Percentiles rank a stretch among this genome's conserved stretches.
phyloP scores from a whole-genome alignment of 1,140 invertebrate genomes.

The Saccostrea echinata region DNA sequence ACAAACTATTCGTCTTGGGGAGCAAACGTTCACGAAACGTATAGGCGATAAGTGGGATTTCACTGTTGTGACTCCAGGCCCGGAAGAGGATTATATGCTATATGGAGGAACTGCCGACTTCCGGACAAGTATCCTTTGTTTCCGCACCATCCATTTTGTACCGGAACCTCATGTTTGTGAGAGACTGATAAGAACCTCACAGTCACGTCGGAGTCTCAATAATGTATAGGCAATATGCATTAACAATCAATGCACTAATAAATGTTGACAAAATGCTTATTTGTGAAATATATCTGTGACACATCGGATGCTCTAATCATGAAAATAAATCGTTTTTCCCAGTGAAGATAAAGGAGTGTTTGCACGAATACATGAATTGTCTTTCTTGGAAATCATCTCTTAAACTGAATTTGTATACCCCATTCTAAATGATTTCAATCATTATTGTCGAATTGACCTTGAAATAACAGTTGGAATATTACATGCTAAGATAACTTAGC shows the following conservation, averaged over 20 bases:
- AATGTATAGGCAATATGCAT: background rate
- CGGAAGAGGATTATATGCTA: conserved; percentile 14
- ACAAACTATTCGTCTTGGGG: conserved; percentile 19
- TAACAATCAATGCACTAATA: background rate
- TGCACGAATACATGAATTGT: too few relatives aligned
- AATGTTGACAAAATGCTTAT: too few relatives aligned
- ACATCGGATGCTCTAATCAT: too few relatives aligned
- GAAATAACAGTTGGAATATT: too few relatives aligned
- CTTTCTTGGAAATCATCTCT: too few relatives aligned
- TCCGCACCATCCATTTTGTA: background rate
- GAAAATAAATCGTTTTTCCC: too few relatives aligned
- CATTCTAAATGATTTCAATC: too few relatives aligned
- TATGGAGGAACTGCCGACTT: background rate
- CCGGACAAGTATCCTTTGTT: conserved; percentile 17
- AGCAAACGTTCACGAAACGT: background rate
- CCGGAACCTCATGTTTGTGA: conserved; percentile 6
- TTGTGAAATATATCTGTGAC: too few relatives aligned
- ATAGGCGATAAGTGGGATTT: conserved; percentile 39
- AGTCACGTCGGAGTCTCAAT: conserved; percentile 9
- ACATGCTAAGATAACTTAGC: too few relatives aligned
- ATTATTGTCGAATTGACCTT: too few relatives aligned
- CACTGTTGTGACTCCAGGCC: background rate
- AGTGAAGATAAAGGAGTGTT: too few relatives aligned
- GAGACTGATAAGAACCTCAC: background rate
- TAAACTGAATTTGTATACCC: too few relatives aligned